These are phyloP conservation scores for Meloidogyne chitwoodi DNA, from an alignment of 1,140 invertebrate genomes.

Conservation along the genomic window DNA sequence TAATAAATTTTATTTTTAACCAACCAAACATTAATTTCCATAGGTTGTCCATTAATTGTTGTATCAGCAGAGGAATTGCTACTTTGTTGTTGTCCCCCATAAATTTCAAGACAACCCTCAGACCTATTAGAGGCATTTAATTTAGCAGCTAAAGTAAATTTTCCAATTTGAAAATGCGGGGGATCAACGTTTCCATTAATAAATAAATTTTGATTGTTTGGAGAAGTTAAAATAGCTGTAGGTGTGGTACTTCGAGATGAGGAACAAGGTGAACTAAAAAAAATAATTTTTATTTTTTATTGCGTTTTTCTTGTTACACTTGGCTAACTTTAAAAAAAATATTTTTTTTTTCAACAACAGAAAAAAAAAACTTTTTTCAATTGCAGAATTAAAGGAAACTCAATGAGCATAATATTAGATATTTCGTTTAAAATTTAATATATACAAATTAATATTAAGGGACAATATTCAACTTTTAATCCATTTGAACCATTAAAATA, in stretches of 20 bases:
- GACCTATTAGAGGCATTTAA: constrained; percentile 4
- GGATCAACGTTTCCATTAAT: neutral
- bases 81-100: constrained; percentile 9
- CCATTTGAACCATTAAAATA: too few species aligned
- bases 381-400: too few species aligned
- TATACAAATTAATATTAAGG: too few species aligned
- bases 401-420: neutral
- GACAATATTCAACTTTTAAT: too few species aligned
- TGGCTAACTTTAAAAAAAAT: too few species aligned
- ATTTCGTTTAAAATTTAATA: neutral
- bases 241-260: neutral
- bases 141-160: neutral
- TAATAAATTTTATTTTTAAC: neutral
- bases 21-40: constrained; percentile 17
- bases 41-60: neutral
- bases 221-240: neutral
- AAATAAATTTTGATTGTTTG: neutral
- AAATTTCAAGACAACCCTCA: constrained; percentile 11
- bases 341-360: too few species aligned
- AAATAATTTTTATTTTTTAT: too few species aligned
- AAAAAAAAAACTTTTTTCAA: too few species aligned
- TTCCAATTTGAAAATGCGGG: neutral
- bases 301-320: too few species aligned
- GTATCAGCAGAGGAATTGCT: neutral
- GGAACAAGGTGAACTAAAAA: neutral